Evolutionary conservation across 1,140 invertebrate genomes (phyloP).

Genomic region (Cydia splendana): DNA sequence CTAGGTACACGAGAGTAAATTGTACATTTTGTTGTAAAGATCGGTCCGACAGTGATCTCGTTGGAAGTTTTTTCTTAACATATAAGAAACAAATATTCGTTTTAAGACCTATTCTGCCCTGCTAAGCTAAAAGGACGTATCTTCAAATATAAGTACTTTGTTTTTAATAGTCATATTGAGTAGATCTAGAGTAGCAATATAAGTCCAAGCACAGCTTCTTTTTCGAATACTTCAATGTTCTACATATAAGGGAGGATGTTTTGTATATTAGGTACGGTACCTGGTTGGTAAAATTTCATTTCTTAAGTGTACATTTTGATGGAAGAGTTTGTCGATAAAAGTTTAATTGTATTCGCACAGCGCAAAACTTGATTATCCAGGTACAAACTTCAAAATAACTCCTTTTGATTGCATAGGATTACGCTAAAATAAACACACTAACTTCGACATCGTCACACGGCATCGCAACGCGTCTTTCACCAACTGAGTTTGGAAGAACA

Average conservation of each 20-base stretch:
- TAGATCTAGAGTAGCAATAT: background rate
- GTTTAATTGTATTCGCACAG: background rate
- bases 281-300: background rate
- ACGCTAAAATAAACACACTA: constrained; percentile 19
- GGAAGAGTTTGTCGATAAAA: background rate
- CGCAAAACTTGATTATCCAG: constrained; percentile 5
- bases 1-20: background rate
- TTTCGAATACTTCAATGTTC: background rate
- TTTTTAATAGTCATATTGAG: background rate
- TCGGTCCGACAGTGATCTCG: background rate
- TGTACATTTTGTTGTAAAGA: background rate
- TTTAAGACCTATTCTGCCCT: no score
- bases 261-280: no score
- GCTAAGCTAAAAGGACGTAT: no score
- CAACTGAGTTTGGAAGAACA: constrained; percentile 40
- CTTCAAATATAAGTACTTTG: no score
- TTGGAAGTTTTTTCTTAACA: background rate
- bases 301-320: background rate
- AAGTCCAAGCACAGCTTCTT: background rate
- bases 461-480: constrained; percentile 25
- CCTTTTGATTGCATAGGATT: constrained; percentile 1
- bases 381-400: constrained; percentile 10
- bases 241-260: background rate
- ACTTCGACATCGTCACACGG: constrained; percentile 7
- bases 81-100: no score